Base-by-base conservation (phyloP, 2,113 vertebrate species). In the Nothobranchius kuhntae region DNA sequence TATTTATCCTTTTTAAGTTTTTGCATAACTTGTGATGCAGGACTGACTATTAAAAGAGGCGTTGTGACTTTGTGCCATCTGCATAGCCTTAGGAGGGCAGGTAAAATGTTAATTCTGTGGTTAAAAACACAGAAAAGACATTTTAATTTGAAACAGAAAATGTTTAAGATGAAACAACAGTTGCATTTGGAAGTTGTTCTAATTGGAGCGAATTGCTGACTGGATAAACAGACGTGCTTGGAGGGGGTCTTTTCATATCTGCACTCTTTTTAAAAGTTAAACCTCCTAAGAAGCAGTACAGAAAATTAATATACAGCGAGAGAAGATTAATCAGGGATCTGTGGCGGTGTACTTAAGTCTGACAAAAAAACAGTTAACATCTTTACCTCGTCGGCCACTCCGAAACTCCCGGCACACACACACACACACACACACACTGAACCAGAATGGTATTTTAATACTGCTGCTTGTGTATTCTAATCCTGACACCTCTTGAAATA, bases 401-500 rank as follows among this genome's bases (percentile, higher is more conserved):
- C 46, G 45, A 75, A 55, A 65, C 17, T 7, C 80, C 62, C 2
- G 24, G 21, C 57, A 57, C 59, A 42, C 64, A 52, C 75, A 63
- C 48, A 51, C 48, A 51, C 54, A 68, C 61, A 42, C 50, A 13
- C 57, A 38, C 24, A 61, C 40, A 58, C 30, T 51, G 66, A 75
- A 77, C 71, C 21, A 21, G 21, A 21, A 21, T 21, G 75, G 64
- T 82, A 53, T 85, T 90, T 87, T 86, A 89, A 90, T 90, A 86
- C 87, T 61, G 50, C 78, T 65, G 78, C 84, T 87, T 82, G 75
- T 85, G 82, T 83, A 86, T 87, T 89, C 77, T 85, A 90, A 91
- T 89, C 89, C 87, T 68, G 80, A 86, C 80, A 78, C 81, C 85
- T 89, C 87, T 91, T 85, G 86, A 90, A 89, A 87, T 87, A 85